A percentile compares a stretch with the other conserved stretches of the same genome.
phyloP scores from a whole-genome alignment of 2,888 invertebrate genomes.

The Nephrotoma guestfalica region DNA sequence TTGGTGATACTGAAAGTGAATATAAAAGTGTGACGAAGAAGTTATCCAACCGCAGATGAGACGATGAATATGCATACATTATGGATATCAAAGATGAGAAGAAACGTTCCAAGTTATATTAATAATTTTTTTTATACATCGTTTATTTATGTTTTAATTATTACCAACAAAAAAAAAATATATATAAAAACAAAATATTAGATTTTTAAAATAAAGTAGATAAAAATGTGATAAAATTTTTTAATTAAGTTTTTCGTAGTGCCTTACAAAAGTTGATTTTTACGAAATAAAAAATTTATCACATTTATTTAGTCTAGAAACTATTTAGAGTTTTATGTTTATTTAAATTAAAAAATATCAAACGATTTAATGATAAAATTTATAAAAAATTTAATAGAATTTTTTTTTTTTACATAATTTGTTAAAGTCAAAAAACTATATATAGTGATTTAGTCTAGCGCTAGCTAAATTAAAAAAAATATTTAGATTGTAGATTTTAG shows the following conservation, averaged over 20 bases:
- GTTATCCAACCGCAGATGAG: neutral
- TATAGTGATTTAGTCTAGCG: neutral
- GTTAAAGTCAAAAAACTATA: neutral
- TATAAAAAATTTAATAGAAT: neutral
- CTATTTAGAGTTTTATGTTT: neutral
- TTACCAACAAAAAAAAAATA: neutral
- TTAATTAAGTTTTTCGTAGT: neutral
- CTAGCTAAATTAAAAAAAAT: neutral
- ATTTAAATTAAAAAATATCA: neutral
- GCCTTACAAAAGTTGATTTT: neutral
- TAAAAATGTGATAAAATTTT: neutral
- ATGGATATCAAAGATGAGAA: neutral
- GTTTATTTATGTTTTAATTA: neutral
- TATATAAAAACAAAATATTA: neutral
- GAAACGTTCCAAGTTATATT: neutral
- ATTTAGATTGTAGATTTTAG: neutral
- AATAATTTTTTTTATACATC: neutral
- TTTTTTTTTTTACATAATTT: neutral
- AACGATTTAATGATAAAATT: neutral
- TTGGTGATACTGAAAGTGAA: neutral
- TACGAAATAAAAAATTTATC: neutral
- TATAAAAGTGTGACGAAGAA: neutral
- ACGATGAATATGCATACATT: neutral
- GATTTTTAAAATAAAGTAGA: neutral
- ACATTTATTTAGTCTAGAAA: neutral